phyloP scores from a whole-genome alignment of 53 echinoderm and acorn worm genomes.

The Crossaster papposus region DNA sequence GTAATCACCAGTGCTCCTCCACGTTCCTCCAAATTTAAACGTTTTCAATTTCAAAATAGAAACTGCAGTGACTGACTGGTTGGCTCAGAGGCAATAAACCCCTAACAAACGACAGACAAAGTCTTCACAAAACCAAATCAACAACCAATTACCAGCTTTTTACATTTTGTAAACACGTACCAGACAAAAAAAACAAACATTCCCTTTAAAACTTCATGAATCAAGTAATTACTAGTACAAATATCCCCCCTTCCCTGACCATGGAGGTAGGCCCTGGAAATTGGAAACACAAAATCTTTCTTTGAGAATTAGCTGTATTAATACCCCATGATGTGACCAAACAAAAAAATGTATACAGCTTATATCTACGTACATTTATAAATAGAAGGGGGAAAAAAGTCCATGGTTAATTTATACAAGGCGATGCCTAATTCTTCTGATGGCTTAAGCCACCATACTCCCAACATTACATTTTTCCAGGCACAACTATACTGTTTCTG shows the following conservation, averaged over 20 bases:
- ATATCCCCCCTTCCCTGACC: neutral
- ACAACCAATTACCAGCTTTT: neutral
- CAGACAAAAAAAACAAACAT: neutral
- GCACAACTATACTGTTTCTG: slow-evolving; percentile 18
- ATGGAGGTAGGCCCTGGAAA: neutral
- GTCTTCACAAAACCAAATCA: neutral
- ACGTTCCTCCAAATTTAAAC: too few species aligned
- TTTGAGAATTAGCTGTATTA: neutral
- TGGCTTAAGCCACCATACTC: neutral
- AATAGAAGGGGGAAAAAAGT: neutral
- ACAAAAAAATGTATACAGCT: neutral
- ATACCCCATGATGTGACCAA: neutral
- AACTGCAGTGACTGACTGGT: too few species aligned
- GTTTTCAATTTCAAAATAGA: too few species aligned
- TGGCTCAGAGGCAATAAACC: too few species aligned
- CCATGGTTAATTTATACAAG: slow-evolving; percentile 4
- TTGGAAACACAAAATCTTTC: neutral
- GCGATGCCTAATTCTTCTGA: slow-evolving; percentile 5
- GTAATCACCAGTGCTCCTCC: too few species aligned
- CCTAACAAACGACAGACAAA: neutral
- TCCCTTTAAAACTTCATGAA: neutral
- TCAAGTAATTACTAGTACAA: neutral
- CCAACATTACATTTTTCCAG: neutral
- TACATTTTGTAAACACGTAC: neutral
- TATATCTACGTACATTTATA: neutral